phyloP scores from a whole-genome alignment of 2,113 vertebrate species.

The Chaetorhynchus papuensis region DNA sequence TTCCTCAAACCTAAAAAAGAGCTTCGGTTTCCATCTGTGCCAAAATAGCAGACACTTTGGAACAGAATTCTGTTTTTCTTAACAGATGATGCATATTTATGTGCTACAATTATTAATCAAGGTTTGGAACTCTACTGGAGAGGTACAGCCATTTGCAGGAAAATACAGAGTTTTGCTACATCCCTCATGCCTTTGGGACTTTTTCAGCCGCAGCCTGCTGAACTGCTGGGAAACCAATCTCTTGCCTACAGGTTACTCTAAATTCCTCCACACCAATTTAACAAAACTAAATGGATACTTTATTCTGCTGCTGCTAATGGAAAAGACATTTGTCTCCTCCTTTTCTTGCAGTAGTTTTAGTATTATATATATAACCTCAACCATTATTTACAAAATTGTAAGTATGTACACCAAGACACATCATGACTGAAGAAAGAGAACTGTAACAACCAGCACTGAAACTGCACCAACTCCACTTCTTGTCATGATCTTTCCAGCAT shows the following conservation, averaged over 20 bases:
- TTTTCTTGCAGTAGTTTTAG: background rate
- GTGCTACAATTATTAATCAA: too few relatives aligned
- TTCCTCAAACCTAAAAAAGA: background rate
- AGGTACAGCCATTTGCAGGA: background rate
- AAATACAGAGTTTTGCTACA: accelerated
- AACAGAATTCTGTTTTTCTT: background rate
- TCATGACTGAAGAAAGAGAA: background rate
- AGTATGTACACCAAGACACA: background rate
- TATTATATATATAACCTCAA: background rate
- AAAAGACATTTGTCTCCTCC: background rate
- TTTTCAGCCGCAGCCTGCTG: background rate
- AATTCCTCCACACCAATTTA: background rate
- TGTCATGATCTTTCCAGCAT: background rate
- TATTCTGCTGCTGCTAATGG: background rate
- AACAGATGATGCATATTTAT: background rate
- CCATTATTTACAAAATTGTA: background rate
- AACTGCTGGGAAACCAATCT: background rate
- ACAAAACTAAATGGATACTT: background rate
- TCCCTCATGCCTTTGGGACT: background rate
- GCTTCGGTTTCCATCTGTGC: background rate
- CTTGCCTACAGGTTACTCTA: background rate
- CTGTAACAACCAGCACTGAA: background rate
- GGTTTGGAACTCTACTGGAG: background rate
- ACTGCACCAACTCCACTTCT: background rate
- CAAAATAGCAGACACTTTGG: background rate